Conservation (phyloP, 2,113 vertebrate genomes). For the Antennarius striatus region DNA sequence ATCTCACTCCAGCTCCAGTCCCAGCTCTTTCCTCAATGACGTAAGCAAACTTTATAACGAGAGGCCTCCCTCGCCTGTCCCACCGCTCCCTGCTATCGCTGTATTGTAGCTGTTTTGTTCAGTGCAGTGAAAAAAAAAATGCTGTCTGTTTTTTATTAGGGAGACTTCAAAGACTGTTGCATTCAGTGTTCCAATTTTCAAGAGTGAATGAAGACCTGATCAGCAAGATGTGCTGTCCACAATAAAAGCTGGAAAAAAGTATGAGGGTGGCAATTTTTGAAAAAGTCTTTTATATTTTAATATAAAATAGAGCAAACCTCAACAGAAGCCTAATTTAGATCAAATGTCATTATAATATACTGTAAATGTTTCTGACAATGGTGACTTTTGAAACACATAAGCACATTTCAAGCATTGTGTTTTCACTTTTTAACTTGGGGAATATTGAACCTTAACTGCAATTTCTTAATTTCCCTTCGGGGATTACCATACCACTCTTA, state of each 20-base stretch:
- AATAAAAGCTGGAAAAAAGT: constrained; percentile 35
- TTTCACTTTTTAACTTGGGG: background rate
- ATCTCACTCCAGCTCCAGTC: constrained; percentile 30
- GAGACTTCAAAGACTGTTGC: constrained; percentile 55
- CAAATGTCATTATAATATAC: constrained; percentile 19
- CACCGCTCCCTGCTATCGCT: constrained; percentile 22
- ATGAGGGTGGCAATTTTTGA: background rate
- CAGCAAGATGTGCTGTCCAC: constrained; percentile 55
- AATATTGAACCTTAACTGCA: constrained; percentile 27
- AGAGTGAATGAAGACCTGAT: constrained; percentile 45
- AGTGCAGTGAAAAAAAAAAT: background rate
- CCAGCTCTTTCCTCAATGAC: constrained; percentile 48
- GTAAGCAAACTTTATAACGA: constrained; percentile 50
- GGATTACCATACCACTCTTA: no score
- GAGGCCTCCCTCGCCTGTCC: constrained; percentile 23
- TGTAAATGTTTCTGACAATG: constrained; percentile 9
- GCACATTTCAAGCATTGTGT: constrained; percentile 23
- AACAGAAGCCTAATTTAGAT: constrained; percentile 31
- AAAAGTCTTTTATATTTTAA: constrained; percentile 8
- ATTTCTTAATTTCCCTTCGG: background rate
- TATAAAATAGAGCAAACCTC: constrained; percentile 15
- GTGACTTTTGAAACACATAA: constrained; percentile 17
- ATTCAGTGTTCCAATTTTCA: constrained; percentile 47
- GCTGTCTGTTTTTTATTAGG: constrained; percentile 66
- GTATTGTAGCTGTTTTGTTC: constrained; percentile 45